Evolutionary conservation across 2,888 invertebrate genomes (phyloP).

Genomic region (Hypomecis punctinalis): DNA sequence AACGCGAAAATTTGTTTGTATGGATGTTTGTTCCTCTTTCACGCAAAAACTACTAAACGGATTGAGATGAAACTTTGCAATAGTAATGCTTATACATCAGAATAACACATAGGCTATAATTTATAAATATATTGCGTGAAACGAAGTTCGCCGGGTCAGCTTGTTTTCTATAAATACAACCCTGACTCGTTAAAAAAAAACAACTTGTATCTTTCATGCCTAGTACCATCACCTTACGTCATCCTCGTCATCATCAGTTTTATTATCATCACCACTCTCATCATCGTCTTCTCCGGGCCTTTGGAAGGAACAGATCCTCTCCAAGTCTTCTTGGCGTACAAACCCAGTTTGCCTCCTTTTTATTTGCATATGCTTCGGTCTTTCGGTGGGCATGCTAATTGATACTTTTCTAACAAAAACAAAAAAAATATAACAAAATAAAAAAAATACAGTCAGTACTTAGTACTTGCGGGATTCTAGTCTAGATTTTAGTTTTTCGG

Average conservation of each 20-base stretch:
- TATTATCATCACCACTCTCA: constrained; percentile 18
- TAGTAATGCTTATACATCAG: too few relatives aligned
- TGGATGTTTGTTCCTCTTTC: too few relatives aligned
- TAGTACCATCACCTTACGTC: neutral
- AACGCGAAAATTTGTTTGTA: too few relatives aligned
- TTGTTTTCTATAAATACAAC: too few relatives aligned
- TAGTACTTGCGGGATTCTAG: neutral
- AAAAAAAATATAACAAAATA: constrained; percentile 30
- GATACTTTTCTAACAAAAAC: constrained; percentile 65
- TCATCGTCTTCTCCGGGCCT: constrained; percentile 5
- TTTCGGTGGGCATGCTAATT: constrained; percentile 47
- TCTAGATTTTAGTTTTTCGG: too few relatives aligned
- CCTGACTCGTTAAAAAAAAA: neutral
- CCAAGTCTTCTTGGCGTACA: constrained; percentile 53
- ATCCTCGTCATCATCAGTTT: constrained; percentile 19
- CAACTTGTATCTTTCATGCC: neutral
- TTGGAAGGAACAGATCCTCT: constrained; percentile 45
- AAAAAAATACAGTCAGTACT: neutral
- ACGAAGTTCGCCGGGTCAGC: too few relatives aligned
- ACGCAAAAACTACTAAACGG: too few relatives aligned
- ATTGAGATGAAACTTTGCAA: too few relatives aligned
- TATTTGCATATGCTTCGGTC: constrained; percentile 50
- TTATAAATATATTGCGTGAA: too few relatives aligned
- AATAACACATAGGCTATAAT: too few relatives aligned
- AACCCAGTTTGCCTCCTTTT: constrained; percentile 69